Conservation (phyloP, 2,797 vertebrate species). For the Micrastur ruficollis region DNA sequence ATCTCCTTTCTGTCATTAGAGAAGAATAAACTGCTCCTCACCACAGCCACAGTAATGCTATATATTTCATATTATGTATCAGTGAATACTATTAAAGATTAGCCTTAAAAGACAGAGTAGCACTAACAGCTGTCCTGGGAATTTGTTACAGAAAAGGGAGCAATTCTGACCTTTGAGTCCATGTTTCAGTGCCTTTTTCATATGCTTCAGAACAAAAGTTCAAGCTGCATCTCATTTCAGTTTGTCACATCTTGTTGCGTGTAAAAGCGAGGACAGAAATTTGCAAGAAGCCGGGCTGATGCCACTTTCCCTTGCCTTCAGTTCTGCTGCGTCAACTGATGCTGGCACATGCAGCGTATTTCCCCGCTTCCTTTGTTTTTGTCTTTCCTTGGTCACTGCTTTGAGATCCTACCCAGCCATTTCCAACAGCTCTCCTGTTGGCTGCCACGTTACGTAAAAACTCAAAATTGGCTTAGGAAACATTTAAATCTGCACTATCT, state of each 20-base stretch:
- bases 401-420: not conserved
- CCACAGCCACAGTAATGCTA: not conserved
- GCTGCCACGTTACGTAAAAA: not conserved
- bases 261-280: constrained; percentile 10
- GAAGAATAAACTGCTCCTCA: not conserved
- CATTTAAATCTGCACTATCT: not conserved
- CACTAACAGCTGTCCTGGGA: constrained; percentile 33
- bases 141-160: constrained; percentile 23
- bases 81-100: not conserved
- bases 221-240: not conserved
- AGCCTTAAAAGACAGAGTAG: constrained; percentile 7
- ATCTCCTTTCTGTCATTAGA: not conserved
- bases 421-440: not conserved
- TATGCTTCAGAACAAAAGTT: constrained; percentile 25
- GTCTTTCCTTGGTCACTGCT: not conserved
- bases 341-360: not conserved
- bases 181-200: not conserved
- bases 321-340: not conserved
- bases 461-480: not conserved
- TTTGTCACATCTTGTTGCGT: not conserved
- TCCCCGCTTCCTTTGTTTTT: not conserved
- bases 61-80: not conserved
- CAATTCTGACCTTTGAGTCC: constrained; percentile 6
- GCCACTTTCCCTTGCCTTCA: not conserved
- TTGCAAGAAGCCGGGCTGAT: not conserved